phyloP scores from a whole-genome alignment of 2,113 vertebrate genomes.

The Macrotis lagotis region DNA sequence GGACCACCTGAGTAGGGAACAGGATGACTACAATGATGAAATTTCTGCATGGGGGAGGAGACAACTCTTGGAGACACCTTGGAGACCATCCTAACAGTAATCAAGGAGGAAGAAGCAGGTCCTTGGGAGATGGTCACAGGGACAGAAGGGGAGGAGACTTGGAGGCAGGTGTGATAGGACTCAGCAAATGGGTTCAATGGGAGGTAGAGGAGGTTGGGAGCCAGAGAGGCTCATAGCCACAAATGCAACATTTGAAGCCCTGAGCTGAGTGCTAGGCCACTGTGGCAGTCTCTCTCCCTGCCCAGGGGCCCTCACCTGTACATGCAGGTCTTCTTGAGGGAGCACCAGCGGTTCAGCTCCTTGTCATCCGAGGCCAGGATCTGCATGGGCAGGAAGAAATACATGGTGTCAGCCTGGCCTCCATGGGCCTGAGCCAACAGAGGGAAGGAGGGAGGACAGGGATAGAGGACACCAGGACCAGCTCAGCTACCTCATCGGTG shows the following conservation, averaged over 20 bases:
- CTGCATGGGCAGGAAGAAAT: constrained; percentile 70
- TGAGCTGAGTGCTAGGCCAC: no score
- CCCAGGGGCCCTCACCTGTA: constrained; percentile 84
- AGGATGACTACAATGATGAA: no score
- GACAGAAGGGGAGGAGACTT: no score
- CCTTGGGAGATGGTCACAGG: background rate
- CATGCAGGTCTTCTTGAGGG: constrained; percentile 94
- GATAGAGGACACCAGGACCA: accelerated
- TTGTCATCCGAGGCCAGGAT: constrained; percentile 89
- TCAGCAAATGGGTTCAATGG: background rate
- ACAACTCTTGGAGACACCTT: background rate
- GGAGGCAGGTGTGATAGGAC: background rate
- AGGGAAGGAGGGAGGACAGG: background rate
- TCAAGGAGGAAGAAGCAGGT: background rate
- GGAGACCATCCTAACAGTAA: background rate
- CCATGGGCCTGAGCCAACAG: background rate
- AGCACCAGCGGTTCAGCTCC: constrained; percentile 93
- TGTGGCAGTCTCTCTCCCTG: background rate
- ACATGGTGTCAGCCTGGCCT: background rate
- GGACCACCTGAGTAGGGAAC: no score
- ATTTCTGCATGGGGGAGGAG: no score
- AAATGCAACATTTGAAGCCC: background rate
- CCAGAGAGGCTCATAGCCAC: background rate
- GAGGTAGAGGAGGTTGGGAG: background rate
- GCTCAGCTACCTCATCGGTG: constrained; percentile 86